A percentile compares a stretch with the other conserved stretches of the same genome.
Conservation (phyloP, 1,140 invertebrate genomes). For the Macrotrachela quadricornifera region DNA sequence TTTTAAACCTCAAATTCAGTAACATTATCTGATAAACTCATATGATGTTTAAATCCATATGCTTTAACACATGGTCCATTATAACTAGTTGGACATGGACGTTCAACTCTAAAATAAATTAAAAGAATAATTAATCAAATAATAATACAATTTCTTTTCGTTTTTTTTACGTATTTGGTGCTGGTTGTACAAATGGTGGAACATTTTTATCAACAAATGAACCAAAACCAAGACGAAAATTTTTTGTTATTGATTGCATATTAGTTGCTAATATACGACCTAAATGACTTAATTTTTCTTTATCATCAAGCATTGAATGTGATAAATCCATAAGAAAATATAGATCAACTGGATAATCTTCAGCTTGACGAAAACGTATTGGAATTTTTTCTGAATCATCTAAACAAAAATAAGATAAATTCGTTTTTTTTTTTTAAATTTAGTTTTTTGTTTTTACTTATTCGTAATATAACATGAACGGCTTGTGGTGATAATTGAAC, state of each 20-base stretch:
- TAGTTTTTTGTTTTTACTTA: too few species aligned
- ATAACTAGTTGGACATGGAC: too few species aligned
- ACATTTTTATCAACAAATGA: constrained; percentile 96
- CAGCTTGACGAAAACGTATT: constrained; percentile 38
- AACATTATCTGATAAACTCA: constrained; percentile 62
- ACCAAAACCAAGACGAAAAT: constrained; percentile 83
- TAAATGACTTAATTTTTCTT: constrained; percentile 58
- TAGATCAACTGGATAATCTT: constrained; percentile 80
- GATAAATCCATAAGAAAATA: constrained; percentile 90
- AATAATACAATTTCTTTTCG: not conserved
- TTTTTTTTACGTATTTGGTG: not conserved
- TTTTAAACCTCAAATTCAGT: constrained; percentile 30
- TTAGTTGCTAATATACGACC: constrained; percentile 37
- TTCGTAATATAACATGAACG: too few species aligned
- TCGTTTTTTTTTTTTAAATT: too few species aligned
- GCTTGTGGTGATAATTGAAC: too few species aligned
- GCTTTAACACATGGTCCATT: constrained; percentile 49
- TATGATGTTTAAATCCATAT: constrained; percentile 76
- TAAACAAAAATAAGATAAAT: not conserved
- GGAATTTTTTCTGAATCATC: not conserved
- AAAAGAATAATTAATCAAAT: too few species aligned
- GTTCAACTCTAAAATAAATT: too few species aligned
- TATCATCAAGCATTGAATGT: constrained; percentile 78
- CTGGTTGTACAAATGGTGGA: constrained; percentile 63
- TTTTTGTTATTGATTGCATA: constrained; percentile 63